A percentile compares a stretch with the other conserved stretches of the same genome.
Conservation (phyloP, 2,113 vertebrate species). For the Oncorhynchus nerka region DNA sequence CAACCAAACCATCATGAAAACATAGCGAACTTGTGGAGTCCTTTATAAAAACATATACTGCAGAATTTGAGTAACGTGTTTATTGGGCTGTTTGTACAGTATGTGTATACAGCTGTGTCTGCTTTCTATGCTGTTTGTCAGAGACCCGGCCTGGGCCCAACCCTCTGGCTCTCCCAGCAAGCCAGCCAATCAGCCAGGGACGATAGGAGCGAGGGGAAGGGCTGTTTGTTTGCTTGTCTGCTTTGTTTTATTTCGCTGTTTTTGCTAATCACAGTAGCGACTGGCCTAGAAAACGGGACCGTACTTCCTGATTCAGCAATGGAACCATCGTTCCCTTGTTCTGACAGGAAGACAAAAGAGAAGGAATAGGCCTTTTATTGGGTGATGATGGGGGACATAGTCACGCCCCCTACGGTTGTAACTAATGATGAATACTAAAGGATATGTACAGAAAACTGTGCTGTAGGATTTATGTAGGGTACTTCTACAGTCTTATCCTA, state of each 20-base stretch:
- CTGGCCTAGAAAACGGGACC: conserved; percentile 60
- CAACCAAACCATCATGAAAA: not conserved
- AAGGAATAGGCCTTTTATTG: conserved; percentile 23
- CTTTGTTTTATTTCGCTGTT: conserved; percentile 57
- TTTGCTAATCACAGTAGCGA: conserved; percentile 68
- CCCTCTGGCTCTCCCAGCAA: conserved; percentile 31
- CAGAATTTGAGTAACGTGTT: no score
- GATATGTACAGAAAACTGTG: conserved; percentile 10
- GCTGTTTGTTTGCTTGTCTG: conserved; percentile 59
- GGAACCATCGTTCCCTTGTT: conserved; percentile 39
- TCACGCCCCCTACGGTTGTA: conserved; percentile 2
- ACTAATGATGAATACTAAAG: conserved; percentile 32
- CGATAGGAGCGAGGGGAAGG: conserved; percentile 25
- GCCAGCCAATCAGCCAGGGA: conserved; percentile 39
- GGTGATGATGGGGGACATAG: not conserved
- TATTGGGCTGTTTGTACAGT: not conserved
- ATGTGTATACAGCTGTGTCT: conserved; percentile 17
- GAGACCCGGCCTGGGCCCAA: conserved; percentile 58
- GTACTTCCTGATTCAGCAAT: conserved; percentile 61
- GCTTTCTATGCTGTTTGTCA: conserved; percentile 58
- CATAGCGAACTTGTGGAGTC: not conserved
- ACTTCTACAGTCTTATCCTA: conserved; percentile 52
- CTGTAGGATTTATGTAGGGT: not conserved
- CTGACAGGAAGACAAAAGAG: conserved; percentile 30
- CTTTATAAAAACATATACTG: not conserved